Percentiles rank a stretch among this genome's conserved stretches.
phyloP scores from a whole-genome alignment of 2,113 vertebrate genomes.

The Mus spicilegus region DNA sequence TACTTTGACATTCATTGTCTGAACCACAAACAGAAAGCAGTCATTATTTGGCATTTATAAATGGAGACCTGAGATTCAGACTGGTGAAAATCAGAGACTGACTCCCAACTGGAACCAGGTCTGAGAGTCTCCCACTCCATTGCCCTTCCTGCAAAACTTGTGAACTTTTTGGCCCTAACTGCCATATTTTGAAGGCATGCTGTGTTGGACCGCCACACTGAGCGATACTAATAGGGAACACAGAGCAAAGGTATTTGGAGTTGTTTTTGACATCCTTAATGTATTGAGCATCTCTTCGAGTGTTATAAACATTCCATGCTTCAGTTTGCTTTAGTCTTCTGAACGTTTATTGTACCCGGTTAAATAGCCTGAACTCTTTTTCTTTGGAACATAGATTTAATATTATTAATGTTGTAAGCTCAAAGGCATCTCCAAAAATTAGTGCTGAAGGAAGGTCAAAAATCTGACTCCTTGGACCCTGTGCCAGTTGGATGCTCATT shows the following conservation, averaged over 20 bases:
- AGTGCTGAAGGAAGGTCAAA: constrained; percentile 59
- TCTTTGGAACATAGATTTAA: constrained; percentile 41
- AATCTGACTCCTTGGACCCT: constrained; percentile 62
- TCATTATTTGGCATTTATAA: background rate
- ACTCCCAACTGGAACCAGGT: background rate
- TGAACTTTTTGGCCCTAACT: background rate
- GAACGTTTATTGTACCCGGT: constrained; percentile 36
- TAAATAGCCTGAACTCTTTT: constrained; percentile 10
- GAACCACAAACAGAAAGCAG: background rate
- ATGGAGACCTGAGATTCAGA: background rate
- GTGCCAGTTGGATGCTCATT: constrained; percentile 66
- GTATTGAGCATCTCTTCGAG: background rate
- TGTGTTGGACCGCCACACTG: background rate
- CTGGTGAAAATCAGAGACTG: background rate
- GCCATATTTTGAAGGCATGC: background rate
- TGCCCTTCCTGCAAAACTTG: background rate
- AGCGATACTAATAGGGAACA: background rate
- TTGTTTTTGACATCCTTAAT: background rate
- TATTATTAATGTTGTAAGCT: constrained; percentile 12
- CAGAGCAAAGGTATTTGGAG: background rate
- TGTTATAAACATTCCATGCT: background rate
- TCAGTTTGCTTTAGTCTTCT: background rate
- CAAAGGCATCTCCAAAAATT: constrained; percentile 64
- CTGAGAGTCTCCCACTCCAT: background rate
- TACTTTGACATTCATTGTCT: background rate